Base-by-base conservation (phyloP, 2,797 vertebrate genomes). In the Sebastes umbrosus region DNA sequence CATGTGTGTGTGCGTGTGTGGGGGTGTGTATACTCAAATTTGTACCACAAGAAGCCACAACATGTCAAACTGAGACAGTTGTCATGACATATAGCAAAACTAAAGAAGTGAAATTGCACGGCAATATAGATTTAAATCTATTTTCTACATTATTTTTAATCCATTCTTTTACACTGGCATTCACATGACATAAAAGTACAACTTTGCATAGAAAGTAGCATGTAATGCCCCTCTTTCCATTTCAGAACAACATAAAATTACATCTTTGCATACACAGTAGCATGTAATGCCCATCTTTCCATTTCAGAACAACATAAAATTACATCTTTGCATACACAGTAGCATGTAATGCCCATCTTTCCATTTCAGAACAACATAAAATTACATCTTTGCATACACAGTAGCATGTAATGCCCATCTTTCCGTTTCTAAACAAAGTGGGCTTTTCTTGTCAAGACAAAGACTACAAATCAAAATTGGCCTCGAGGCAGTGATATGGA, bases 61-160 rank as follows among this genome's bases (percentile, higher is more conserved):
- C 16, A 55, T 39, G 18, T 63, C 1, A 69, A 34, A 52, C 6
- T 46, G 29, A 43, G 18, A 74, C 32, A 24, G 24, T 80, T 73
- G 24, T 66, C 2, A 5, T 74, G 60, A 85, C 20, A 46, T 67
- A 86, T 5, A 74, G 25, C 70, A 64, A 85, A 81, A 83, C 10
- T 10, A 2, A 34, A 12, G 4, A 50, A 16, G 14, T 9, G 0
- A 82, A 58, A 81, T 50, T 67, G 9, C 7, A 74, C 1, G 4
- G 3, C 43, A 46, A 77, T 65, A 69, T 25, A 75, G 57, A 66
- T 58, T 31, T 39, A 18, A 43, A 77, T 59, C 8, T 59, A 14
- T 60, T 74, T 31, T 71, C 0, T 4, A 9, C 2, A 18, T 32
- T 24, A 14, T 57, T 29, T 14, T 55, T 29, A 50, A 52, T 55